phyloP scores from a whole-genome alignment of 2,888 invertebrate species.

The Noctua pronuba region DNA sequence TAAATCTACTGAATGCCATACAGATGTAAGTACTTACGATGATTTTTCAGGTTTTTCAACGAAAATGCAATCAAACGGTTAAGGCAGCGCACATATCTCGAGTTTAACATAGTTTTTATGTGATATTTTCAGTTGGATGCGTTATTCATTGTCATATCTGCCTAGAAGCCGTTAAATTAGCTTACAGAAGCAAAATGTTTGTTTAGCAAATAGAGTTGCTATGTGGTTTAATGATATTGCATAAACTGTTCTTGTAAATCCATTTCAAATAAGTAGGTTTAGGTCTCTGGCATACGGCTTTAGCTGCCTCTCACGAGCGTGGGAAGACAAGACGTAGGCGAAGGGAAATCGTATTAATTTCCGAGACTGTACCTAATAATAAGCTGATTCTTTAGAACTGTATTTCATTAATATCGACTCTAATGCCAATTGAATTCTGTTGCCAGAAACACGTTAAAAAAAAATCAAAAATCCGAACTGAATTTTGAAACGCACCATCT shows the following conservation, averaged over 20 bases:
- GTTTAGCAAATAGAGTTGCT: too few species aligned
- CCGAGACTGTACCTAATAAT: neutral
- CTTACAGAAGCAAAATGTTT: neutral
- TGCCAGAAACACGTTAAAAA: neutral
- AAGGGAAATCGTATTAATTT: neutral
- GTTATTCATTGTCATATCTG: neutral
- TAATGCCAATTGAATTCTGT: neutral
- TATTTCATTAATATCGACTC: too few species aligned
- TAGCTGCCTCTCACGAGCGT: slow-evolving; percentile 13
- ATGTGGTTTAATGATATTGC: neutral
- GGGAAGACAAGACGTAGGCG: neutral
- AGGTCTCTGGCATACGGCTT: neutral
- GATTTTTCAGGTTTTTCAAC: too few species aligned
- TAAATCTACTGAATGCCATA: too few species aligned
- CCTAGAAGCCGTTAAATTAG: neutral
- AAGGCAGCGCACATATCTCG: too few species aligned
- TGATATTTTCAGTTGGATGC: neutral
- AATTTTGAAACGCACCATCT: neutral
- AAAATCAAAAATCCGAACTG: neutral
- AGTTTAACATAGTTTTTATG: neutral
- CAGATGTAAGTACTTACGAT: too few species aligned
- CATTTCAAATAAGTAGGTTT: neutral
- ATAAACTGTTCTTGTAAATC: neutral
- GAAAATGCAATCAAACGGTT: too few species aligned
- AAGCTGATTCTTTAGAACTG: too few species aligned